Percentiles rank a stretch among this genome's conserved stretches.
Evolutionary conservation across 1,140 invertebrate genomes (phyloP).

Genomic region (Megalopta genalis): DNA sequence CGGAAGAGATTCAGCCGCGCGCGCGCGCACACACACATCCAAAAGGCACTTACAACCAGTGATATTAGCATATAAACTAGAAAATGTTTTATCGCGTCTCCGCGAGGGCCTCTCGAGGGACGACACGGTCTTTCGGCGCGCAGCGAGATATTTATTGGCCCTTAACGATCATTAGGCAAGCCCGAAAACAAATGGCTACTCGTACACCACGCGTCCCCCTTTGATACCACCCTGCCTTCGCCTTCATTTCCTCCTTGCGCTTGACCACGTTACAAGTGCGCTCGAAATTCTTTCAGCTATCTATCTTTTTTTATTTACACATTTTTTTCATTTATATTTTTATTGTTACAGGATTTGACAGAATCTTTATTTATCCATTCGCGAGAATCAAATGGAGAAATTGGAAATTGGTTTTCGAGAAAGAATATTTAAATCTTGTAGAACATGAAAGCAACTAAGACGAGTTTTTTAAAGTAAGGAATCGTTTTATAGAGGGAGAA

Average conservation of each 20-base stretch:
- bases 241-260: slow-evolving; percentile 2
- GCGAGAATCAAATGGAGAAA: too few species aligned
- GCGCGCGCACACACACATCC: background rate
- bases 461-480: too few species aligned
- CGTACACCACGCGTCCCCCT: background rate
- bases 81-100: slow-evolving; percentile 58
- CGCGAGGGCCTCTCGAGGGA: slow-evolving; percentile 9
- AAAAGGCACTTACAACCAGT: slow-evolving; percentile 31
- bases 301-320: background rate
- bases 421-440: too few species aligned
- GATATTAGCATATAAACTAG: slow-evolving; percentile 63
- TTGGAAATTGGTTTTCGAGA: too few species aligned
- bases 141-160: slow-evolving; percentile 61
- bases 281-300: background rate
- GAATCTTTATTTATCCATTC: too few species aligned
- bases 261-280: slow-evolving; percentile 15
- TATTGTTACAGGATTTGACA: too few species aligned
- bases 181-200: slow-evolving; percentile 46
- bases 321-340: too few species aligned
- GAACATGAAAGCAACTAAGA: too few species aligned
- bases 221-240: slow-evolving; percentile 4
- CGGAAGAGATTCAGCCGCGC: too few species aligned
- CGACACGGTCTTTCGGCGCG: background rate
- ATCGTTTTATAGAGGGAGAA: too few species aligned
- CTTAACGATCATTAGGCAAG: slow-evolving; percentile 63